Evolutionary conservation across 2,113 vertebrate species (phyloP).

Genomic region (Pterocles orientalis): DNA sequence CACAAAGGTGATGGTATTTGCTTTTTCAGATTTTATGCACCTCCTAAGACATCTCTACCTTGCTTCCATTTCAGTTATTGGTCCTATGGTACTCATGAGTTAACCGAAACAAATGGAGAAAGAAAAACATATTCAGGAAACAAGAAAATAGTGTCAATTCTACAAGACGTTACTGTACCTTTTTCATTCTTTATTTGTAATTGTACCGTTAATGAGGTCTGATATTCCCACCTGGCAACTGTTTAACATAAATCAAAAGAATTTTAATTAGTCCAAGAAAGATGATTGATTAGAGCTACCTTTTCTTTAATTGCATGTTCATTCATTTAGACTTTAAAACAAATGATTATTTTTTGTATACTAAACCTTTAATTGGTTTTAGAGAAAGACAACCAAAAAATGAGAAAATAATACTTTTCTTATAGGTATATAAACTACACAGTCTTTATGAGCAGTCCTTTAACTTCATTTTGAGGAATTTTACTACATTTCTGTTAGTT

Average conservation of each 20-base stretch:
- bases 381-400: background rate
- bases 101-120: background rate
- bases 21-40: background rate
- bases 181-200: background rate
- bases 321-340: constrained; percentile 10
- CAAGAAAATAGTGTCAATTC: background rate
- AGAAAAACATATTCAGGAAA: background rate
- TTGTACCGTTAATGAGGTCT: background rate
- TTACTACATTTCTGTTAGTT: background rate
- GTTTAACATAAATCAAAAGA: constrained; percentile 32
- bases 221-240: background rate
- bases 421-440: background rate
- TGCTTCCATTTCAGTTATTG: background rate
- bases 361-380: background rate
- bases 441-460: background rate
- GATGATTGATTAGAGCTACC: background rate
- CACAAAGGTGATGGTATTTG: background rate
- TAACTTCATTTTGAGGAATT: background rate
- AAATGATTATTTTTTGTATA: constrained; percentile 5
- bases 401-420: background rate
- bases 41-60: background rate
- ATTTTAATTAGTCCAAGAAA: constrained; percentile 25
- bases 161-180: background rate
- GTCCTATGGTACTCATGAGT: background rate
- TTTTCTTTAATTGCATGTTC: constrained; percentile 21